These are phyloP conservation scores for Chromoteleia sp. DNA, from an alignment of 2,888 invertebrate genomes.

Conservation along the genomic window DNA sequence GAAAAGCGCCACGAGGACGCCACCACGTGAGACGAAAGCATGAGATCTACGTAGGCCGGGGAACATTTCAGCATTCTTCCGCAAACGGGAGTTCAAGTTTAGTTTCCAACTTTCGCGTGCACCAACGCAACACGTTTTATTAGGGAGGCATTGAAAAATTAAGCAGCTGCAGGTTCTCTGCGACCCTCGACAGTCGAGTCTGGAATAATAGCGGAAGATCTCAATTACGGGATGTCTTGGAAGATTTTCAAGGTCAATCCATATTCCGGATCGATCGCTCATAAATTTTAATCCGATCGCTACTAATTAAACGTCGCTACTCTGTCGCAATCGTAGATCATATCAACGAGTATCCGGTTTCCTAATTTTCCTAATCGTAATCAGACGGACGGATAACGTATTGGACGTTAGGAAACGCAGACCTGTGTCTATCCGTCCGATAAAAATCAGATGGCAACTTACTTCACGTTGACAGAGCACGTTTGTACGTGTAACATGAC, in stretches of 20 bases:
- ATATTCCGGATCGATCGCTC: neutral
- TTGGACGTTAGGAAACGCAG: neutral
- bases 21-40: conserved; percentile 81
- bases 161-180: too few species aligned
- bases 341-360: conserved; percentile 23
- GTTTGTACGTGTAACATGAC: conserved; percentile 34
- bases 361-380: conserved; percentile 52
- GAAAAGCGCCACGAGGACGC: conserved; percentile 76
- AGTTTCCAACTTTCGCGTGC: conserved; percentile 31
- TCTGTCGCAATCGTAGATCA: conserved; percentile 19
- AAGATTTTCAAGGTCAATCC: conserved; percentile 8
- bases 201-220: too few species aligned
- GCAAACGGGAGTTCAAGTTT: conserved; percentile 30
- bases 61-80: conserved; percentile 38
- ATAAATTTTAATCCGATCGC: neutral
- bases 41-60: conserved; percentile 69
- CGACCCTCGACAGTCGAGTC: too few species aligned
- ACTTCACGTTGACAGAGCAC: conserved; percentile 38
- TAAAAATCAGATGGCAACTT: conserved; percentile 35
- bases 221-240: neutral
- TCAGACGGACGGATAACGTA: conserved; percentile 18
- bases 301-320: neutral
- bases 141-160: neutral
- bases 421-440: neutral
- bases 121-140: conserved; percentile 1